Evolutionary conservation across 2,888 invertebrate species (phyloP).

Genomic region (Galerucella nymphaeae): DNA sequence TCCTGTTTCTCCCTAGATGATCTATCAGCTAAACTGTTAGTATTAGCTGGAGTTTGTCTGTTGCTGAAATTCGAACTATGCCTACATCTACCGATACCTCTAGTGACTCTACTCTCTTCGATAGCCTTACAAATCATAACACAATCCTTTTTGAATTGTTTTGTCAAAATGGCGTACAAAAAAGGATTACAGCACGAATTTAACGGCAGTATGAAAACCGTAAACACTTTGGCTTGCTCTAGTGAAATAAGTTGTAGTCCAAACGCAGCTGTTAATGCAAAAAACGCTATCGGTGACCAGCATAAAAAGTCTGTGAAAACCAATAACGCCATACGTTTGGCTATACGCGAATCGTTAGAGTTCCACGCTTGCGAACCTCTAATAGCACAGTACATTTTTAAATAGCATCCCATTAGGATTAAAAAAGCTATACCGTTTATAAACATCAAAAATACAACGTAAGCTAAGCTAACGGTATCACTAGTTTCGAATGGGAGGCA

Average conservation of each 20-base stretch:
- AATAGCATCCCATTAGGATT: constrained; percentile 94
- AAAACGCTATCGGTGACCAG: constrained; percentile 98
- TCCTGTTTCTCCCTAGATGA: constrained; percentile 79
- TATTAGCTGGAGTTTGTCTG: constrained; percentile 87
- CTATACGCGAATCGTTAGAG: constrained; percentile 95
- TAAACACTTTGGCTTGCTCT: constrained; percentile 95
- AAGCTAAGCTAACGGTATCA: constrained; percentile 81
- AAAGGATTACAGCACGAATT: constrained; percentile 99
- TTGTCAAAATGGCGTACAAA: constrained; percentile 96
- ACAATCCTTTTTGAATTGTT: constrained; percentile 98
- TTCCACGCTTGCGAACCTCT: constrained; percentile 98
- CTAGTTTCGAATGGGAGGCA: constrained; percentile 94
- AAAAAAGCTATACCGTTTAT: constrained; percentile 95
- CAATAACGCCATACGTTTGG: constrained; percentile 94
- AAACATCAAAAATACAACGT: constrained; percentile 90
- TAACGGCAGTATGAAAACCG: constrained; percentile 94
- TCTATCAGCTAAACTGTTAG: constrained; percentile 84
- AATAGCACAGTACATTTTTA: constrained; percentile 98
- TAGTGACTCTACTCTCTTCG: constrained; percentile 91
- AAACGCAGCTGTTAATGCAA: constrained; percentile 92
- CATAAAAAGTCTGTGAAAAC: constrained; percentile 98
- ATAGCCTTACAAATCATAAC: constrained; percentile 95
- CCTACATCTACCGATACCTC: constrained; percentile 86
- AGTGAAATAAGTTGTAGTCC: constrained; percentile 90
- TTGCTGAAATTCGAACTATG: constrained; percentile 91